Evolutionary conservation across 2,113 vertebrate species (phyloP).

Genomic region (Sphyrna mokarran): DNA sequence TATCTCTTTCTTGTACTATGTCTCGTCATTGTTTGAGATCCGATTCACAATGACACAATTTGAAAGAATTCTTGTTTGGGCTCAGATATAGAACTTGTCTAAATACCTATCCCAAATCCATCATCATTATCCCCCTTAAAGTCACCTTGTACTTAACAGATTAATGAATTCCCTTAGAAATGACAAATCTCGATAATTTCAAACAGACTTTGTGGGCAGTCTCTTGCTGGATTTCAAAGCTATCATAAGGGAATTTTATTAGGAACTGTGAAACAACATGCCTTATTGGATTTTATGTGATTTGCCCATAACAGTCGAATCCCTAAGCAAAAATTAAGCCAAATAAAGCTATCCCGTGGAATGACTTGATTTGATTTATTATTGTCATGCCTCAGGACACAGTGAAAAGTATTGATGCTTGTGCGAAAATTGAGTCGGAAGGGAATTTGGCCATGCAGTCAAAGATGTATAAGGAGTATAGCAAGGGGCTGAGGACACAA

Average conservation of each 20-base stretch:
- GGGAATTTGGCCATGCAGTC: too few species aligned
- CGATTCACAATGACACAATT: not conserved
- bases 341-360: not conserved
- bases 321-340: not conserved
- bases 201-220: not conserved
- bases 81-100: not conserved
- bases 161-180: not conserved
- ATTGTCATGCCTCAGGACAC: too few species aligned
- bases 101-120: not conserved
- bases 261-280: too few species aligned
- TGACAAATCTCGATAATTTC: not conserved
- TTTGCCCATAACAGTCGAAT: constrained; percentile 1
- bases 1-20: too few species aligned
- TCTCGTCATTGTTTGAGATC: too few species aligned
- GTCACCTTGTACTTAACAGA: not conserved
- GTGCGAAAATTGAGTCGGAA: too few species aligned
- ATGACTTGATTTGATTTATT: too few species aligned
- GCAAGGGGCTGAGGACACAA: too few species aligned
- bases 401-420: too few species aligned
- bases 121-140: not conserved
- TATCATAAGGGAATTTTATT: too few species aligned
- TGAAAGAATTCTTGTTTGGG: not conserved
- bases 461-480: too few species aligned
- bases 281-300: not conserved
- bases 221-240: not conserved